Evolutionary conservation across 2,113 vertebrate species (phyloP), one percentile per base, ranked within the genome.

Genomic region (Chamaea fasciata): DNA sequence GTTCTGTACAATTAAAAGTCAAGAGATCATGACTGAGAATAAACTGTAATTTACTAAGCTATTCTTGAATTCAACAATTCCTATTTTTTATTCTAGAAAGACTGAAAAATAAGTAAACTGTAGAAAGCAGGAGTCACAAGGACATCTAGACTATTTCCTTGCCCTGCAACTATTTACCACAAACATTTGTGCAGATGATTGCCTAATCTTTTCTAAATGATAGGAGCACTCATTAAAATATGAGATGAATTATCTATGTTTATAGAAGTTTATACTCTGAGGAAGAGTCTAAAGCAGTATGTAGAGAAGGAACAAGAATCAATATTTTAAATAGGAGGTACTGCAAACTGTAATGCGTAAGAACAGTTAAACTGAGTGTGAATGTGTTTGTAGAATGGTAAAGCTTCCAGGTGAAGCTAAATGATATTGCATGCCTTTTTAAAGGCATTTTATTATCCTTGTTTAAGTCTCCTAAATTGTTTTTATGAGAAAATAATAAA

Each of bases 171-270:
- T 83, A 55, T 83, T 83, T 90, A 90, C 39, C 0, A 4, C 73
- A 92, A 59, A 73, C 46, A 77, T 70, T 88, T 35, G 75, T 93
- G 79, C 75, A 95, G 90, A 92, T 67, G 59, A 59, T 78, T 92
- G 68, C 82, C 46, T 88, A 76, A 90, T 90, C 83, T 83, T 70
- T 86, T 62, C 83, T 93, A 93, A 94, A 95, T 87, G 26, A 80
- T 42, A 67, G 53, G n/a, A 91, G 62, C 49, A 77, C 39, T 94
- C 46, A 83, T 93, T 90, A 83, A 92, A 88, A 90, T 59, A 62
- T 27, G 52, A 75, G 74, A 84, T 87, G 9, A 93, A 91, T 93
- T 85, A 86, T 75, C 88, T 82, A 52, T 68, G 63, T n/a, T n/a
- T n/a, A 67, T 12, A 24, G 37, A 91, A 71, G 35, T 52, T 81